Conservation (phyloP, 2,113 vertebrate genomes). For the Fukomys damarensis region DNA sequence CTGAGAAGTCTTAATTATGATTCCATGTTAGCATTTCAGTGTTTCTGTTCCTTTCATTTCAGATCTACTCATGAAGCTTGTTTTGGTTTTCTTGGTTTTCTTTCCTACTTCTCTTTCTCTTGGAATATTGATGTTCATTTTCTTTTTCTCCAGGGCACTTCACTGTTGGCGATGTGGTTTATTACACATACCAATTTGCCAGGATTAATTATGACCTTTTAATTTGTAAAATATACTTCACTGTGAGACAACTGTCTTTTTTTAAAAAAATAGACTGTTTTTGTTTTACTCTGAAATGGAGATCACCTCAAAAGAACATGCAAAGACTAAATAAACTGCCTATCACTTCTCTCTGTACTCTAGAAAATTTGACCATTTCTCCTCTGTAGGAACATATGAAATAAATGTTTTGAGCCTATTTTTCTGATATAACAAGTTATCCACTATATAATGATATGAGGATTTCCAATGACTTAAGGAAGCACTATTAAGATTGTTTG, state of each 20-base stretch:
- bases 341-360: conserved; percentile 12
- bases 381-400: not conserved
- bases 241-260: conserved; percentile 24
- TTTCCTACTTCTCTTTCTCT: conserved; percentile 9
- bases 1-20: not conserved
- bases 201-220: conserved; percentile 26
- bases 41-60: not conserved
- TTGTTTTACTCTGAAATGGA: conserved; percentile 49
- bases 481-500: conserved; percentile 45
- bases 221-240: conserved; percentile 35
- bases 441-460: not conserved
- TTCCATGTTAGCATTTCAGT: not conserved
- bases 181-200: not conserved
- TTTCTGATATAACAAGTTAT: conserved; percentile 2
- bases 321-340: not conserved
- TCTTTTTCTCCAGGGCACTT: conserved; percentile 24
- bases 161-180: not conserved
- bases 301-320: not conserved
- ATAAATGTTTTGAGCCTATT: conserved; percentile 11
- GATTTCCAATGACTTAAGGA: conserved; percentile 54
- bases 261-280: not conserved
- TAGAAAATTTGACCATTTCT: conserved; percentile 31
- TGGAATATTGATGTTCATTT: not conserved
- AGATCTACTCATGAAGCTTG: not conserved
- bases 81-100: conserved; percentile 6